Evolutionary conservation across 2,888 invertebrate genomes (phyloP), one percentile per base, ranked within the genome.

Genomic region (Cephalotes varians): DNA sequence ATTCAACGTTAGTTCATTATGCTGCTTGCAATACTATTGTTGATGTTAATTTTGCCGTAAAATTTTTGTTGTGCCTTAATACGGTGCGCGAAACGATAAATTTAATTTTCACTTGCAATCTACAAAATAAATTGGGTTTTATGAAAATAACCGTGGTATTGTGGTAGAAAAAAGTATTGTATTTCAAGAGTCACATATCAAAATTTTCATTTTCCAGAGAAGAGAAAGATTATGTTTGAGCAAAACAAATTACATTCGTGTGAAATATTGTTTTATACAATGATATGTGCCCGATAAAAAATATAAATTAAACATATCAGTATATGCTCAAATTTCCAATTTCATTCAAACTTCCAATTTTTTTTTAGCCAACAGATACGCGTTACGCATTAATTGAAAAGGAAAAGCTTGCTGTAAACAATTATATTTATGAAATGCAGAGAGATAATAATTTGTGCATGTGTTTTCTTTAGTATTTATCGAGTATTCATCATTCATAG

Each of bases 301-400:
- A 34, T 21, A 54, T 77, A n/a, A 71, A 71, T 31, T 56, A 71
- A 56, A 56, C 40, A 31, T n/a, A 12, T 15, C 37, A 54, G 54
- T 44, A 31, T 56, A 31, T 79, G 44, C 77, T 77, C 77, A 34
- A 71, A 79, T 79, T 79, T 25, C 56, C 56, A 79, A 79, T 79
- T 79, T 79, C 21, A 56, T 71, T 65, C 0, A 44, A 44, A 28
- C 18, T 65, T 21, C 44, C 25, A 65, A 34, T 34, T 44, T 62
- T 34, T 56, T 67, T 56, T 56, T 40, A 56, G 1, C n/a, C 44
- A 25, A 51, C 54, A 28, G 18, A 40, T 34, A 69, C 25, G 25
- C 21, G n/a, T 40, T 40, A 40, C 28, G 25, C n/a, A 31, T 56
- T 67, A 67, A 76, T 67, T 69, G 25, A 77, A 64, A 25, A 21